phyloP scores from a whole-genome alignment of 1,140 invertebrate species.

The Atta colombica region DNA sequence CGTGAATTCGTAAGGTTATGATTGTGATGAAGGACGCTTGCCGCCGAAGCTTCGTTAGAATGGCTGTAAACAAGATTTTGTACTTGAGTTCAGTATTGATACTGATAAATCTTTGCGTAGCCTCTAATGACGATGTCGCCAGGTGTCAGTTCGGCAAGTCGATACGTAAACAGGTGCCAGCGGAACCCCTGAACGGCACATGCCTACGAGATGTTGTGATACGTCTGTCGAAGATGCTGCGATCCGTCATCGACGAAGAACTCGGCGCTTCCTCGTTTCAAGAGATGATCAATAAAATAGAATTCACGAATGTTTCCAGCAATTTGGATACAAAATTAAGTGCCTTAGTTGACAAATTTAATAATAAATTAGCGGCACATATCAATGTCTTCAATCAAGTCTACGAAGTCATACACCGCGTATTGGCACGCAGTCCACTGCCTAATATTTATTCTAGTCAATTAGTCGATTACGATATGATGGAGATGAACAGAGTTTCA shows the following conservation, averaged over 20 bases:
- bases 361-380: slow-evolving; percentile 79
- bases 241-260: slow-evolving; percentile 81
- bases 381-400: slow-evolving; percentile 78
- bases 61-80: slow-evolving; percentile 35
- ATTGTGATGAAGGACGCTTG: slow-evolving; percentile 6
- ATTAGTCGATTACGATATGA: slow-evolving; percentile 59
- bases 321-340: slow-evolving; percentile 75
- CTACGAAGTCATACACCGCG: slow-evolving; percentile 77
- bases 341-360: slow-evolving; percentile 78
- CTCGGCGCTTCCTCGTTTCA: slow-evolving; percentile 83
- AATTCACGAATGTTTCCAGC: slow-evolving; percentile 78
- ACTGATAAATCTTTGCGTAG: slow-evolving; percentile 17
- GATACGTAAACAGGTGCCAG: slow-evolving; percentile 82
- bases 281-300: slow-evolving; percentile 80
- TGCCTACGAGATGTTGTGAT: slow-evolving; percentile 82
- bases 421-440: slow-evolving; percentile 73
- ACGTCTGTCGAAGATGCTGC: slow-evolving; percentile 80
- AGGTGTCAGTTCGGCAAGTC: slow-evolving; percentile 82
- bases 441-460: slow-evolving; percentile 69
- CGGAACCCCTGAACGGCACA: slow-evolving; percentile 81
- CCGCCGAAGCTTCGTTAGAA: neutral
- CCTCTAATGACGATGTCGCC: neutral
- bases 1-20: slow-evolving; percentile 64
- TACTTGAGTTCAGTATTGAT: slow-evolving; percentile 8
- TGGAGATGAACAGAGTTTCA: slow-evolving; percentile 67